Evolutionary conservation across 2,113 vertebrate species (phyloP).

Genomic region (Dicerorhinus sumatrensis): DNA sequence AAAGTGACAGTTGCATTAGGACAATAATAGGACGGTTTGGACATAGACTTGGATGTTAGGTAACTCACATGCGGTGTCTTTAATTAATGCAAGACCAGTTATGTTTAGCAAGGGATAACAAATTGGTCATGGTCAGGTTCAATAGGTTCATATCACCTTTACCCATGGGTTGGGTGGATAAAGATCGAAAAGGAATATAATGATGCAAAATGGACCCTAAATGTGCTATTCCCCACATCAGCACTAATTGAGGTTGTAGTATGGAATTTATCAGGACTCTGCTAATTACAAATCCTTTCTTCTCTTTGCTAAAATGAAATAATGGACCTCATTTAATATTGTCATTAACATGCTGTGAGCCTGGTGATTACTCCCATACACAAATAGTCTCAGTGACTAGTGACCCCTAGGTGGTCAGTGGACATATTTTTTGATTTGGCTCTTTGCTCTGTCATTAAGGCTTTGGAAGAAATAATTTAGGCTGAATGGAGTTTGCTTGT

Average conservation of each 20-base stretch:
- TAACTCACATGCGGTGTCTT: background rate
- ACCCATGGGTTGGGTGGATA: background rate
- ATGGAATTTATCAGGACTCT: conserved; percentile 47
- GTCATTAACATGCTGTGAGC: background rate
- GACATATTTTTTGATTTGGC: background rate
- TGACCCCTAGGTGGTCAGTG: background rate
- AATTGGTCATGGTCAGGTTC: conserved; percentile 7
- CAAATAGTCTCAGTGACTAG: background rate
- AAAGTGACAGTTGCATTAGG: background rate
- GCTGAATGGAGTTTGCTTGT: background rate
- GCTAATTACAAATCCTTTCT: conserved; percentile 53
- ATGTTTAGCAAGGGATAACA: conserved; percentile 43
- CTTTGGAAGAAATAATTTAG: conserved; percentile 17
- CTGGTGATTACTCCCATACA: background rate
- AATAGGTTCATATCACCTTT: background rate
- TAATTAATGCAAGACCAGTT: conserved; percentile 58
- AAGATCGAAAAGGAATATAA: conserved; percentile 34
- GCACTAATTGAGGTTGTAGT: background rate
- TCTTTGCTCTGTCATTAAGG: conserved; percentile 8
- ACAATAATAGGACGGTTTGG: background rate
- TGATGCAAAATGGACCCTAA: conserved; percentile 33
- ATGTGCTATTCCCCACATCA: background rate
- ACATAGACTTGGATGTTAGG: background rate
- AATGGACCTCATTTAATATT: conserved; percentile 53
- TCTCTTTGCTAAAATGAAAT: conserved; percentile 5